Evolutionary conservation across 2,888 invertebrate species (phyloP).

Genomic region (Chydorus sphaericus): DNA sequence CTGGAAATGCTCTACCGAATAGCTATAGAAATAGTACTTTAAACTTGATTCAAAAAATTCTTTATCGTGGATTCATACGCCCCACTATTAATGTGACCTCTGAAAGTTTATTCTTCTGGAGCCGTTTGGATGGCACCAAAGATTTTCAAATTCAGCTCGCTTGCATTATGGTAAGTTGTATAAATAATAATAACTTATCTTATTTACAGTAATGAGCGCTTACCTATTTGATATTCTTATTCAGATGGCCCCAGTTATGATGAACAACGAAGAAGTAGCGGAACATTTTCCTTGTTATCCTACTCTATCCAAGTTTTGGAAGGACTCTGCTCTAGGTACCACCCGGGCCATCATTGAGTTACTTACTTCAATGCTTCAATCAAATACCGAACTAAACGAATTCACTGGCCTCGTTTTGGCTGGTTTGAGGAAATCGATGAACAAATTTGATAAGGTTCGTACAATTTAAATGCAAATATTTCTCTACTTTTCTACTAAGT

Average conservation of each 20-base stretch:
- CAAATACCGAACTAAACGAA: conserved; percentile 1
- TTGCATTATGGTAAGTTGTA: conserved; percentile 4
- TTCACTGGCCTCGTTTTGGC: conserved; percentile 1
- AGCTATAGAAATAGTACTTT: neutral
- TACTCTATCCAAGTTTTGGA: neutral
- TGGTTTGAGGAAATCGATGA: neutral
- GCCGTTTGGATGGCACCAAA: neutral
- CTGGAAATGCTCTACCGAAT: neutral
- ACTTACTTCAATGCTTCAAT: conserved; percentile 1
- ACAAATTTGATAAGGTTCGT: conserved; percentile 4
- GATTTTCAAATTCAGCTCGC: neutral
- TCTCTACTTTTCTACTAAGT: neutral
- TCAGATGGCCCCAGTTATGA: conserved; percentile 4
- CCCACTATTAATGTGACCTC: neutral
- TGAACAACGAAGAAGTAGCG: conserved; percentile 7
- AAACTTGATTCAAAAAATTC: neutral
- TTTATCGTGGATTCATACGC: conserved; percentile 3
- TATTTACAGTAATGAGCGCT: neutral
- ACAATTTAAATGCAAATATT: too few species aligned
- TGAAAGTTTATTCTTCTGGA: conserved; percentile 3
- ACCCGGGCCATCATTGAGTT: neutral
- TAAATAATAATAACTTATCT: neutral
- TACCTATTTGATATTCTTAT: neutral
- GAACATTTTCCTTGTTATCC: neutral
- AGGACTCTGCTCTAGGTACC: neutral